Base-by-base conservation (phyloP, 2,113 vertebrate genomes). In the Brachypodius melanocephalos region DNA sequence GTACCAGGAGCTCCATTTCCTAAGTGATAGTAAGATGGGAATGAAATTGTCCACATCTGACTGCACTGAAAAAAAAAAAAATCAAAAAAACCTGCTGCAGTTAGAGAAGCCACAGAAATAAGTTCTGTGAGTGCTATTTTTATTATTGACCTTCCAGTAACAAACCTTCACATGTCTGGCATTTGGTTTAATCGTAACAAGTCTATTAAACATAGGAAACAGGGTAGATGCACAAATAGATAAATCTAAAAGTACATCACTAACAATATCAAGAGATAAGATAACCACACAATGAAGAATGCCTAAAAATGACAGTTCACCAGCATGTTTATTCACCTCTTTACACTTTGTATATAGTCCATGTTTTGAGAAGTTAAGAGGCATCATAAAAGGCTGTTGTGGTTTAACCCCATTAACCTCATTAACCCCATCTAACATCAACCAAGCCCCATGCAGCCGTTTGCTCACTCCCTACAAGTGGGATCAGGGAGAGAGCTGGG, bases 381-480 rank as follows among this genome's bases (percentile, higher is more conserved):
- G 15, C 0, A 0, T 42, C 25, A 5, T 31, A 34, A 29, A 34
- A 62, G 8, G 21, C 9, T 46, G 24, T 42, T 5, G 3, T 34
- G 40, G 40, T 75, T 68, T 75, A 61, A 54, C n/a, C 10, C 17
- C 54, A 54, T 38, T 38, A 38, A 38, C 38, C 38, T 10, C 38
- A 38, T 38, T 38, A 38, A 38, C 38, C 38, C 38, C 38, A 38
- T 38, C 38, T 38, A 24, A 7, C 11, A 54, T 10, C n/a, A 34
- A 13, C 4, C 4, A 34, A 55, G 34, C 31, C 34, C 40, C 25
- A 24, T 3, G 1, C 34, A 22, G 40, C 17, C 0, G 0, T 51
- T 61, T 8, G 4, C 55, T 83, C 55, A 42, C 12, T 54, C 12
- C 26, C 5, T 17, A 67, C 10, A 34, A 31, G 11, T 42, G 4